Conservation (phyloP, 2,797 vertebrate genomes). For the Catamblyrhynchus diadema region DNA sequence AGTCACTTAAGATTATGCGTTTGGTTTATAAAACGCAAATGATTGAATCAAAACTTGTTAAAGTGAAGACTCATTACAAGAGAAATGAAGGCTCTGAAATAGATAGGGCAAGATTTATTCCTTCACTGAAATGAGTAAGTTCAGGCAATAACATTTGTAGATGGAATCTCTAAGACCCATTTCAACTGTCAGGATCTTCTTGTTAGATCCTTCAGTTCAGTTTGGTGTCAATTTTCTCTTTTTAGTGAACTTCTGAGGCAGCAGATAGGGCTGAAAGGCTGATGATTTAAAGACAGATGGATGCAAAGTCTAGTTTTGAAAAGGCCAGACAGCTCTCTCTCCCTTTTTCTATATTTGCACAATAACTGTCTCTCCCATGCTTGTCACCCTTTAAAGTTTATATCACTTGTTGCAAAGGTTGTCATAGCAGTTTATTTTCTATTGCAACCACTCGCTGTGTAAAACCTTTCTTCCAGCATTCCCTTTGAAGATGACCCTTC, state of each 20-base stretch:
- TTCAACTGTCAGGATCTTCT: constrained; percentile 8
- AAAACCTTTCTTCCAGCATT: constrained; percentile 32
- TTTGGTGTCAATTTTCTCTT: constrained; percentile 38
- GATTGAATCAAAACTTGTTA: not conserved
- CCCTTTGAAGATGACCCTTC: constrained; percentile 48
- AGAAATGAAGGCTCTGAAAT: not conserved
- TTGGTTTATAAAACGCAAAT: not conserved
- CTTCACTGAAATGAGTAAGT: not conserved
- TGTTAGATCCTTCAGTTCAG: constrained; percentile 11
- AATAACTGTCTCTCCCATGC: constrained; percentile 53
- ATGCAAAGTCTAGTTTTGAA: constrained; percentile 42
- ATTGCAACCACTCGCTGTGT: not conserved
- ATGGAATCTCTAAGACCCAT: constrained; percentile 1
- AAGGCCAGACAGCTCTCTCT: constrained; percentile 40
- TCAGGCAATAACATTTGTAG: constrained; percentile 32
- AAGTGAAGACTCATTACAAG: not conserved
- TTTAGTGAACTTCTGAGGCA: constrained; percentile 20
- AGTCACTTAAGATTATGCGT: not conserved
- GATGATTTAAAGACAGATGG: not conserved
- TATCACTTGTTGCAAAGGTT: constrained; percentile 46
- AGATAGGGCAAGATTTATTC: constrained; percentile 1
- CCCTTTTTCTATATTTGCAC: constrained; percentile 15
- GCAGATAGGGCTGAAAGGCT: not conserved
- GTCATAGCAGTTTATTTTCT: constrained; percentile 50
- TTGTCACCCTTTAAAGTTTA: constrained; percentile 55